These are phyloP conservation scores for Drosophila miranda DNA, from an alignment of 1,140 invertebrate species.

Conservation along the genomic window DNA sequence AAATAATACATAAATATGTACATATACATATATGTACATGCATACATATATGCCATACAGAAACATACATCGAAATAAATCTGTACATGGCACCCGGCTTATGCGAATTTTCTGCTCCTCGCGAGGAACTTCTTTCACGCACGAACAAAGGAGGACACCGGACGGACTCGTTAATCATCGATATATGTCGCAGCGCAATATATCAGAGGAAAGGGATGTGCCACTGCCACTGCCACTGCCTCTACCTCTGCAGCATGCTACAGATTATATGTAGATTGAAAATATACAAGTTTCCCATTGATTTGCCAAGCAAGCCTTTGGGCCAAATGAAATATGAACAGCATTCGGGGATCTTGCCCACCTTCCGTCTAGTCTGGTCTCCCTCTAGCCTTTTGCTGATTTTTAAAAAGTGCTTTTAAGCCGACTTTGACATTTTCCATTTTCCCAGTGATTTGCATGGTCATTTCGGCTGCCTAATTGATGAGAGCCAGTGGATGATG, in stretches of 20 bases:
- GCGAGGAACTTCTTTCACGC: conserved; percentile 34
- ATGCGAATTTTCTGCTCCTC: conserved; percentile 22
- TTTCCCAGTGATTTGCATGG: conserved; percentile 27
- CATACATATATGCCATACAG: neutral
- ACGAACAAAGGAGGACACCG: conserved; percentile 17
- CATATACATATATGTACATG: neutral
- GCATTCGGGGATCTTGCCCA: too few species aligned
- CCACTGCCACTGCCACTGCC: neutral
- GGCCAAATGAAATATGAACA: conserved; percentile 17
- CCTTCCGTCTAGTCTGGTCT: too few species aligned
- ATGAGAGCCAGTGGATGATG: conserved; percentile 33
- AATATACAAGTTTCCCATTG: too few species aligned
- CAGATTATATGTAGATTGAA: too few species aligned
- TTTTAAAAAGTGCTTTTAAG: conserved; percentile 17
- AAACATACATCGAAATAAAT: conserved; percentile 8
- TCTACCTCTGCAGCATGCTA: neutral
- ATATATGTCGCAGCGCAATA: conserved; percentile 54
- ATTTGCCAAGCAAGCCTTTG: conserved; percentile 9
- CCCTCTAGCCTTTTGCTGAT: conserved; percentile 20
- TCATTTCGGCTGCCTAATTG: conserved; percentile 56
- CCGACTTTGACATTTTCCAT: conserved; percentile 54
- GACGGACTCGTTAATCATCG: conserved; percentile 64
- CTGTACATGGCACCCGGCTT: conserved; percentile 24
- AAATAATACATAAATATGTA: conserved; percentile 39
- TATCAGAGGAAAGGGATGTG: conserved; percentile 1